Evolutionary conservation across 1,140 invertebrate species (phyloP), one percentile per base, ranked within the genome.

Genomic region (Acromyrmex echinatior): DNA sequence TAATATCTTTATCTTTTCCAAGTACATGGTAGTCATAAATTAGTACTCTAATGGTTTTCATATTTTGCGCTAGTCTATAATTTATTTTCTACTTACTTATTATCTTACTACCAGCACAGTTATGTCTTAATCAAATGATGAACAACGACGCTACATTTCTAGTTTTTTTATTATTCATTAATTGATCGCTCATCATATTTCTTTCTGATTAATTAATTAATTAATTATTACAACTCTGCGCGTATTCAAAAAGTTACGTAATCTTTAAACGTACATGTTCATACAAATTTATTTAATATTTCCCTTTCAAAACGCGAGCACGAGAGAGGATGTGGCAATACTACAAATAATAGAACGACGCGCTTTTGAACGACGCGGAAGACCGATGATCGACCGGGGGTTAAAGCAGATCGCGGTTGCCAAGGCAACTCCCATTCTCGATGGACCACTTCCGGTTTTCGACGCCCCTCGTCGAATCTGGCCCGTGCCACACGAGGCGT

Each of bases 361-460:
- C 39, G 88, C 89, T 92, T 93, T 93, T 91, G 91, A 93, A 92
- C 90, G 91, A 92, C 88, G 91, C 91, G 90, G 88, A 91, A 93
- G 91, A 91, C 89, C 92, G 88, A 91, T 92, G 89, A 90, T 90
- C 87, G 84, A 91, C 84, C 79, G 86, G 92, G 91, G 92, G 91
- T 92, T 91, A 88, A 91, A 93, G 90, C 89, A 90, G 92, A 93
- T 92, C 92, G 90, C 84, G 88, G 92, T 93, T 93, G 92, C 92
- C 92, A 93, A 88, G 92, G 92, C 87, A 89, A 93, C 92, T 92
- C 92, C 92, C 87, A 87, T 93, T 89, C 92, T 92, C 91, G 92
- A 93, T 91, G 91, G 88, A 87, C 89, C 92, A 91, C 91, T 93
- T 93, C 92, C 92, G 92, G 93, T 91, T 92, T 51, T 90, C 86